Base-by-base conservation (phyloP, 2,888 invertebrate genomes). In the Villa cingulata region DNA sequence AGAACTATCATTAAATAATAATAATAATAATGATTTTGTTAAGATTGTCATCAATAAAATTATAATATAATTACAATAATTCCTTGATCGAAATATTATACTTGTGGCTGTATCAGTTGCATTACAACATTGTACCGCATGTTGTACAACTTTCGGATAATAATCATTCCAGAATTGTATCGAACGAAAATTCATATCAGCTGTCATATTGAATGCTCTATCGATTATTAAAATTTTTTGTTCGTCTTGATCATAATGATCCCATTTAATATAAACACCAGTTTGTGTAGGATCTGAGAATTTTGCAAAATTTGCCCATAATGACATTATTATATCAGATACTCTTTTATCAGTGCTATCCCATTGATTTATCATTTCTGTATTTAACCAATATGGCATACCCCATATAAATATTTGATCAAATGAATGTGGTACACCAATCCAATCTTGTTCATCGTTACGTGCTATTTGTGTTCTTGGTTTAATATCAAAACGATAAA, bases 151-250 rank as follows among this genome's bases (percentile, higher is more conserved):
- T 66, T 76, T 81, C 0, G 87, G 87, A 62, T 84, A 88, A 63
- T 86, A 86, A 51, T 83, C 79, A 56, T 86, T 85, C 88, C 88
- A 88, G 68, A 88, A 88, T 52, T 81, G 80, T 53, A 86, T 77
- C 19, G 83, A 79, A 59, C 81, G 83, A 59, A 85, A 84, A 66
- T 86, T 83, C 29, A 86, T 72, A 0, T 76, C 65, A 55, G 80
- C 77, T 56, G 81, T 83, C 80, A 86, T 86, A 52, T 82, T 81
- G 58, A 86, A 84, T 57, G 78, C 83, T 44, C 81, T 75, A 61
- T 86, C 83, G 42, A 88, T 80, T 23, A 86, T 78, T 46, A 86
- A 72, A 57, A 83, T 77, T 0, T 80, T 78, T 1, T 84, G 85
- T 55, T 74, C 76, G 16, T 80, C 78, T 37, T 72, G 70, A 50